Evolutionary conservation across 2,888 invertebrate genomes (phyloP).

Genomic region (Lasioglossum morio): DNA sequence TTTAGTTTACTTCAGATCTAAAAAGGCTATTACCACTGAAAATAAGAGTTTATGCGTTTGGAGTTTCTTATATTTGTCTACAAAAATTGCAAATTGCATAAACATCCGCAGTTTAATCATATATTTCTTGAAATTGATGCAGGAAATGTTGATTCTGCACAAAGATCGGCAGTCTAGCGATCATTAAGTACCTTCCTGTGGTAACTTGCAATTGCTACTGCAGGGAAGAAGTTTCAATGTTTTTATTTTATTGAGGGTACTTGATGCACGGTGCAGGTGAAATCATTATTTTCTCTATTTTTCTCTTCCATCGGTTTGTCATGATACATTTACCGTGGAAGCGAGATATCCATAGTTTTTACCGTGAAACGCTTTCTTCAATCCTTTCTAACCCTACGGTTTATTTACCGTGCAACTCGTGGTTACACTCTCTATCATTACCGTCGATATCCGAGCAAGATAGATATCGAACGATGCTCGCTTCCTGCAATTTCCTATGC

Average conservation of each 20-base stretch:
- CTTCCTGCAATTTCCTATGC: conserved; percentile 41
- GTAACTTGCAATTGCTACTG: neutral
- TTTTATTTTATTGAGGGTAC: neutral
- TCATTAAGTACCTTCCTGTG: neutral
- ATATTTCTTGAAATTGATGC: too few species aligned
- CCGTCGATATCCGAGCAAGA: conserved; percentile 30
- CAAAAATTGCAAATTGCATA: too few species aligned
- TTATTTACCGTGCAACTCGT: conserved; percentile 34
- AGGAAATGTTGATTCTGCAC: too few species aligned
- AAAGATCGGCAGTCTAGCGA: neutral
- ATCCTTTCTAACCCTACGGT: conserved; percentile 11
- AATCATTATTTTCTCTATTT: conserved; percentile 2
- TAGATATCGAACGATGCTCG: conserved; percentile 31
- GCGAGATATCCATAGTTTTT: neutral
- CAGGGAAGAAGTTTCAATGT: neutral
- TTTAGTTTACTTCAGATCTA: too few species aligned
- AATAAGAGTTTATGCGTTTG: too few species aligned
- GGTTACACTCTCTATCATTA: conserved; percentile 37
- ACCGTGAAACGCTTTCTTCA: neutral
- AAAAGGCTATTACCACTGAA: too few species aligned
- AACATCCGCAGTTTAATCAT: too few species aligned
- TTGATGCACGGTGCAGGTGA: neutral
- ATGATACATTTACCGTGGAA: conserved; percentile 1
- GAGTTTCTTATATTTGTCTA: too few species aligned
- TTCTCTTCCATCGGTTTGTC: neutral